Base-by-base conservation (phyloP, 2,797 vertebrate genomes). In the Myoxocephalus aenaeus region DNA sequence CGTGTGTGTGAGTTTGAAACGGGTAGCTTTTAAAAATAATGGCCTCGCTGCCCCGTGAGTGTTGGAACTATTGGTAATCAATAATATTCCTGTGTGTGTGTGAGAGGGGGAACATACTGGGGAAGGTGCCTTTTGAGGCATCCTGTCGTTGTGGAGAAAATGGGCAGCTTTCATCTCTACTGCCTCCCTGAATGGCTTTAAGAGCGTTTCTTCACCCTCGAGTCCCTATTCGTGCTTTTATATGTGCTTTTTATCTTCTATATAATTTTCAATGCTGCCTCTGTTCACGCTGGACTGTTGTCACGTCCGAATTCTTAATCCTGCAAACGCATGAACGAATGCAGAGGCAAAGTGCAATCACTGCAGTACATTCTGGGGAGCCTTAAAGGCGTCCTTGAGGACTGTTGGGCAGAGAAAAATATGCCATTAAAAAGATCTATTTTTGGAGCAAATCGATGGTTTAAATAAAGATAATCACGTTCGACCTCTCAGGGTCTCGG, bases 111-210 rank as follows among this genome's bases (percentile, higher is more conserved):
- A 8, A 34, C 6, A 34, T 20, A 8, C 8, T 11, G 7, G 25
- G 64, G 66, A 27, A 36, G 8, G 29, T 12, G 11, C 22, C 63
- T 85, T 27, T 50, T 77, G 66, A 70, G 75, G 51, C 67, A 42
- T 82, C 42, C 79, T 78, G 73, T 81, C 65, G 73, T 83, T 62
- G 74, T 40, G 57, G 44, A 77, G 74, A 56, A 79, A 87, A 79
- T 54, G 38, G 27, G 3, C 18, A 15, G 68, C 82, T 80, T 87
- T 85, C 66, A 77, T 85, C 70, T 71, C 1, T 4, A 12, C 36
- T 7, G 61, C 44, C 61, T 79, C 66, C 65, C 75, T 42, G 58
- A 67, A 72, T 58, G 15, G 5, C 72, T 48, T 76, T 73, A 53
- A 73, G 25, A 69, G 70, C 4, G 3, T 66, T 69, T 11, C 0